Conservation (phyloP, 1,140 invertebrate genomes). For the Pinna nobilis region DNA sequence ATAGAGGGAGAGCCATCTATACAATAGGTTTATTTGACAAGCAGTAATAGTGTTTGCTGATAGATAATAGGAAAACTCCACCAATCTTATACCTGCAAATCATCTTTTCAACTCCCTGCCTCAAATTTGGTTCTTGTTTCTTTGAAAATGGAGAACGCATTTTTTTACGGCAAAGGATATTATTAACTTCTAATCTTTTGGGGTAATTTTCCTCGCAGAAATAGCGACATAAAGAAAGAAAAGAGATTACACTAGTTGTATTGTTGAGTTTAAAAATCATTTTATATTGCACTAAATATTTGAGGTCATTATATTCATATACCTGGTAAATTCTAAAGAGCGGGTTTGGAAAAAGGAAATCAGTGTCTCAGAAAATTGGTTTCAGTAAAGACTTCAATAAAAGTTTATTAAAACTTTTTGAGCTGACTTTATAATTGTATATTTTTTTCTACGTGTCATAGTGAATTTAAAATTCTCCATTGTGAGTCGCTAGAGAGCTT, state of each 20-base stretch:
- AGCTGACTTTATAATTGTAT: slow-evolving; percentile 12
- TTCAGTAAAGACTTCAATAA: slow-evolving; percentile 2
- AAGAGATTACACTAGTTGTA: not conserved
- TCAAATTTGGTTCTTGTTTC: not conserved
- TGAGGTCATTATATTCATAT: no score
- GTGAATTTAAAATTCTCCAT: no score
- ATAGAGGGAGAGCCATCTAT: no score
- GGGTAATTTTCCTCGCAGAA: not conserved
- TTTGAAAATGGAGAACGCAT: not conserved
- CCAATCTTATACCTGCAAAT: no score
- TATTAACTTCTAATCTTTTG: slow-evolving; percentile 1
- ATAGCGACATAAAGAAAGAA: not conserved
- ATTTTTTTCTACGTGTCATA: no score
- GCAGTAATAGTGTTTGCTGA: no score
- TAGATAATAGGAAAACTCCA: no score
- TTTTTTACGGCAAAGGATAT: not conserved
- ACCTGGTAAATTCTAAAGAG: not conserved
- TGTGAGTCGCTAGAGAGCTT: no score
- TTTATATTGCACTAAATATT: not conserved
- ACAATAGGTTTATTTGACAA: no score
- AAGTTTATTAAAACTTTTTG: slow-evolving; percentile 7
- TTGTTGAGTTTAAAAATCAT: slow-evolving; percentile 2
- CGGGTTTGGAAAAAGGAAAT: not conserved
- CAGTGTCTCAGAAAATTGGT: not conserved
- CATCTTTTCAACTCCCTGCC: slow-evolving; percentile 1